Evolutionary conservation across 1,140 invertebrate species (phyloP).

Genomic region (Drosophila kohkoa): DNA sequence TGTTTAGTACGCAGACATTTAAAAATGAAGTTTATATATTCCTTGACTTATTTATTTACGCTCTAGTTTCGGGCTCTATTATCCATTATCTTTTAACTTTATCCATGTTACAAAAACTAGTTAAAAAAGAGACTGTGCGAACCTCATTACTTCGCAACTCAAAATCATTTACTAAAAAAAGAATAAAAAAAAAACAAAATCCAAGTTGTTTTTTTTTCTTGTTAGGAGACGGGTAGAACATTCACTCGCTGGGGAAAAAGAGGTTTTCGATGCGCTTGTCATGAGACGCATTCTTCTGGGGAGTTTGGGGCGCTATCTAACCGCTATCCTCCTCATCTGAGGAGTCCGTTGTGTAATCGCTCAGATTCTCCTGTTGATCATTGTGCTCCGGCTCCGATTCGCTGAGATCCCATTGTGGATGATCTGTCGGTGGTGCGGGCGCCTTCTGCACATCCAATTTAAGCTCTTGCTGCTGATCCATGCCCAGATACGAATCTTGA

Average conservation of each 20-base stretch:
- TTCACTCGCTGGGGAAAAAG: slow-evolving; percentile 14
- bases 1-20: slow-evolving; percentile 77
- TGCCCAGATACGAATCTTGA: slow-evolving; percentile 96
- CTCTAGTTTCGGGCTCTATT: slow-evolving; percentile 68
- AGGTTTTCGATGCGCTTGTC: slow-evolving; percentile 17
- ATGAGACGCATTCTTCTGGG: slow-evolving; percentile 11
- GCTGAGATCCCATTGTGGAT: slow-evolving; percentile 98
- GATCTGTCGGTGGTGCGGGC: slow-evolving; percentile 94
- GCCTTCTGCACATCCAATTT: slow-evolving; percentile 99
- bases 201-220: slow-evolving; percentile 22
- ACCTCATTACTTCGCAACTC: slow-evolving; percentile 48
- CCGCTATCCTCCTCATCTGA: slow-evolving; percentile 86
- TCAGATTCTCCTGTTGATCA: slow-evolving; percentile 87
- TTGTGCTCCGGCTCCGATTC: slow-evolving; percentile 95
- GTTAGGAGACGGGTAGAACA: slow-evolving; percentile 14
- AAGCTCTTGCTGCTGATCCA: slow-evolving; percentile 96
- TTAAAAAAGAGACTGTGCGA: slow-evolving; percentile 68
- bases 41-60: slow-evolving; percentile 68
- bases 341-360: slow-evolving; percentile 88
- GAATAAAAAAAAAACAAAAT: slow-evolving; percentile 40
- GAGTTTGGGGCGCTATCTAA: slow-evolving; percentile 38
- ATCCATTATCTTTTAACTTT: slow-evolving; percentile 47
- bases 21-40: slow-evolving; percentile 63
- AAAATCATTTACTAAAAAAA: slow-evolving; percentile 78
- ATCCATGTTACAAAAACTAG: slow-evolving; percentile 70